Base-by-base conservation (phyloP, 1,140 invertebrate species). In the Tetragnatha versicolor region DNA sequence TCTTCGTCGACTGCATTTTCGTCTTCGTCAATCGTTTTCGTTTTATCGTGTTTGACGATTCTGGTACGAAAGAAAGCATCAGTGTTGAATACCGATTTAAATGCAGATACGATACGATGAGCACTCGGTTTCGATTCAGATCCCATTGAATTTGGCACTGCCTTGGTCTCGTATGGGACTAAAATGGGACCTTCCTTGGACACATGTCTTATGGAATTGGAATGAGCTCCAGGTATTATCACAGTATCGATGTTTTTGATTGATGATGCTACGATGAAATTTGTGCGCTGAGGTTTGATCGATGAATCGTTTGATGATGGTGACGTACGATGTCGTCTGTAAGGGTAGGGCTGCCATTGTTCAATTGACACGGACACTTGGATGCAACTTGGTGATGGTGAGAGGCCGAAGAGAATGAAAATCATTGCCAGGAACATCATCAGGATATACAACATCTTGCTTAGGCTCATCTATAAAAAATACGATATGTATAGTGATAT, bases 51-150 rank as follows among this genome's bases (percentile, higher is more conserved):
- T 20, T 47, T 17, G 3, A 73, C 55, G 0, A 73, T 3, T 1
- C 55, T 37, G n/a, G 70, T 58, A 4, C 70, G 60, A 31, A 73
- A 73, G 33, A 55, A 73, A 17, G 70, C 70, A 35, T 73, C 42
- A 3, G 14, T 60, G 70, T 47, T 53, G 53, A 60, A 20, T 14
- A n/a, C 61, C 3, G 47, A 7, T 35, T 33, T 73, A 9, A 39
- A 20, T 17, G 37, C 17, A 20, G 37, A 47, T 2, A 63, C 22
- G 22, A 63, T 39, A 22, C 29, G 53, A 14, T 66, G 49, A 25
- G 51, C 6, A 4, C 20, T 14, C n/a, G 47, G 45, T 27, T 65
- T 39, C 0, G 58, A 39, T 1, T 29, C 37, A n/a, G n/a, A n/a
- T n/a, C n/a, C n/a, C n/a, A n/a, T n/a, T n/a, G n/a, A n/a, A n/a